These are phyloP conservation scores for Acanthochromis polyacanthus DNA, from an alignment of 2,113 vertebrate species.

Conservation along the genomic window DNA sequence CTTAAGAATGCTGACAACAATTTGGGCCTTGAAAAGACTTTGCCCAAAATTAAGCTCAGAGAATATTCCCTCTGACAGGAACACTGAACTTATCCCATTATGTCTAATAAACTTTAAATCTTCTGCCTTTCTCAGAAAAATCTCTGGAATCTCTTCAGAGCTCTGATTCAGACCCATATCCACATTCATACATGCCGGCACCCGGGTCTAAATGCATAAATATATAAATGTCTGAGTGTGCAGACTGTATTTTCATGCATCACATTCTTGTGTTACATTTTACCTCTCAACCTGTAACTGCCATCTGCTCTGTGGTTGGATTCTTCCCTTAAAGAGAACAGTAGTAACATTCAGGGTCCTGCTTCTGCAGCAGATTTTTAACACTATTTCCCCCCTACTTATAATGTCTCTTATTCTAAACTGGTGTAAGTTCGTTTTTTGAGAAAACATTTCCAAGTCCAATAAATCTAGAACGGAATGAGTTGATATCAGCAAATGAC, in stretches of 20 bases:
- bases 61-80: conserved; percentile 21
- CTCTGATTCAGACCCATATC: not conserved
- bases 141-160: not conserved
- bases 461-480: not conserved
- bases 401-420: conserved; percentile 26
- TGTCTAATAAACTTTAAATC: not conserved
- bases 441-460: conserved; percentile 14
- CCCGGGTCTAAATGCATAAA: conserved; percentile 24
- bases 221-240: conserved; percentile 24
- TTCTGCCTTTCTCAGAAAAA: too few species aligned
- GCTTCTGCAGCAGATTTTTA: conserved; percentile 41
- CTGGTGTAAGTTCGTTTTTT: conserved; percentile 28
- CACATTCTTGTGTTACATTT: conserved; percentile 51
- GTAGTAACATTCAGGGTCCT: conserved; percentile 43
- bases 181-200: conserved; percentile 7
- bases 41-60: not conserved
- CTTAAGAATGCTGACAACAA: conserved; percentile 7
- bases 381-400: not conserved
- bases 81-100: conserved; percentile 4
- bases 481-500: conserved; percentile 18
- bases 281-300: conserved; percentile 29
- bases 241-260: conserved; percentile 40
- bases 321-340: conserved; percentile 33
- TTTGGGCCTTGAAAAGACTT: not conserved
- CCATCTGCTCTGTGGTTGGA: conserved; percentile 45